phyloP scores from a whole-genome alignment of 2,797 vertebrate species.

The Diceros bicornis region DNA sequence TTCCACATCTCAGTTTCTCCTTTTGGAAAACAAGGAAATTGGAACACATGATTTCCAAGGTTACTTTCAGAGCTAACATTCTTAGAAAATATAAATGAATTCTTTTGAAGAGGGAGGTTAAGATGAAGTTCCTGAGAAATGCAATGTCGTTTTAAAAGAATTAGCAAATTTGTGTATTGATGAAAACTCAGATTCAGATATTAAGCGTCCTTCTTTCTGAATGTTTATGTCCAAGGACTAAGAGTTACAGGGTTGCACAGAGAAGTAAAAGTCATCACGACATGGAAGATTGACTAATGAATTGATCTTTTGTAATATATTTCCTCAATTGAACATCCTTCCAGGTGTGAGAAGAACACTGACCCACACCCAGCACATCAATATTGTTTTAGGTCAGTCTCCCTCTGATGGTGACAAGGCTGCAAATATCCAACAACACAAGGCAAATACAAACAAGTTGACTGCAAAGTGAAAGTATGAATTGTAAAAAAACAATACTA shows the following conservation, averaged over 20 bases:
- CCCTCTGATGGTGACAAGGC: background rate
- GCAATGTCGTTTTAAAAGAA: background rate
- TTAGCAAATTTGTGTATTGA: background rate
- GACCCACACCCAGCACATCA: too few species aligned
- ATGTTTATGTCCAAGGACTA: background rate
- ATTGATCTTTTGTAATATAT: background rate
- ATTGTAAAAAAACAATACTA: background rate
- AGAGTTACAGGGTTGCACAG: background rate
- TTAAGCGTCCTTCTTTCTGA: background rate
- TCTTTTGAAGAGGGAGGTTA: background rate
- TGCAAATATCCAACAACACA: background rate
- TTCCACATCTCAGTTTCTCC: background rate
- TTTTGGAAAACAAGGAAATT: slow-evolving; percentile 43
- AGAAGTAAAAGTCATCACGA: background rate
- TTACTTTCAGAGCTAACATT: background rate
- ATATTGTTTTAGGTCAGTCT: background rate
- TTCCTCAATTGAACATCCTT: background rate
- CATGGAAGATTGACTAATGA: background rate
- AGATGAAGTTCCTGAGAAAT: background rate
- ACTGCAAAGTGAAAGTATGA: background rate
- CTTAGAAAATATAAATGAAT: background rate
- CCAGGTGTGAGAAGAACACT: background rate
- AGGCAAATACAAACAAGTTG: background rate
- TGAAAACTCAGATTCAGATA: background rate
- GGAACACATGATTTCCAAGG: background rate